A percentile compares a stretch with the other conserved stretches of the same genome.
These are phyloP conservation scores for Nomada goodeniana DNA, from an alignment of 2,888 invertebrate species.

Conservation along the genomic window DNA sequence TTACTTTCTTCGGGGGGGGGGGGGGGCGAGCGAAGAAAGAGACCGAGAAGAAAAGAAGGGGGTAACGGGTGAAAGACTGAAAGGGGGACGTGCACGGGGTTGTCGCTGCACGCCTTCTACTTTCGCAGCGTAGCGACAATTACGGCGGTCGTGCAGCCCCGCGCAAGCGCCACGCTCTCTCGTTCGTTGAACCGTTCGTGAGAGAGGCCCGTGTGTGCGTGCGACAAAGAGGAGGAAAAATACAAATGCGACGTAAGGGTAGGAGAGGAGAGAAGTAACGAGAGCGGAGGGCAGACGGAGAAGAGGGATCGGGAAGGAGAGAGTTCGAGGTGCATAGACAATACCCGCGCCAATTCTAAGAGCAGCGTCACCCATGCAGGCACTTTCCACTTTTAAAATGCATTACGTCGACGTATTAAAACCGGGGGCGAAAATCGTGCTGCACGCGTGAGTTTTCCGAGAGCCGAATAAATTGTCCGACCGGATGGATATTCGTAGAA, in stretches of 20 bases:
- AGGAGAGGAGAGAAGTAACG: neutral
- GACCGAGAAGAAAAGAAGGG: neutral
- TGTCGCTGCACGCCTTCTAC: constrained; percentile 55
- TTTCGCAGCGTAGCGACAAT: constrained; percentile 70
- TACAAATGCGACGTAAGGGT: constrained; percentile 23
- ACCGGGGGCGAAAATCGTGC: neutral
- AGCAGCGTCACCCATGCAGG: constrained; percentile 42
- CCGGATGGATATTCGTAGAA: neutral
- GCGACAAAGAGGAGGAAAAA: constrained; percentile 50
- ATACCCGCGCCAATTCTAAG: constrained; percentile 52
- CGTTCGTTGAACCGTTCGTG: constrained; percentile 82
- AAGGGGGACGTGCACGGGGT: constrained; percentile 38
- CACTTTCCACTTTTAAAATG: constrained; percentile 50
- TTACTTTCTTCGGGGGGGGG: constrained; percentile 14
- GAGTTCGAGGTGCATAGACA: constrained; percentile 49
- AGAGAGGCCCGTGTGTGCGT: constrained; percentile 50
- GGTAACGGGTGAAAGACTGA: constrained; percentile 11
- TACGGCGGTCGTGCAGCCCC: constrained; percentile 68
- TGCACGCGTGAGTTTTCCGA: constrained; percentile 23
- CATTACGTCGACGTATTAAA: constrained; percentile 11
- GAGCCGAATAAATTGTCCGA: too few relatives aligned
- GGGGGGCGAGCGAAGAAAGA: neutral
- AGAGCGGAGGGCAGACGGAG: neutral
- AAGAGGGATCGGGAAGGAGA: constrained; percentile 3
- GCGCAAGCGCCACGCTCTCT: constrained; percentile 80